These are phyloP conservation scores for Chrysolina oricalcia DNA, from an alignment of 2,888 invertebrate genomes.

Conservation along the genomic window DNA sequence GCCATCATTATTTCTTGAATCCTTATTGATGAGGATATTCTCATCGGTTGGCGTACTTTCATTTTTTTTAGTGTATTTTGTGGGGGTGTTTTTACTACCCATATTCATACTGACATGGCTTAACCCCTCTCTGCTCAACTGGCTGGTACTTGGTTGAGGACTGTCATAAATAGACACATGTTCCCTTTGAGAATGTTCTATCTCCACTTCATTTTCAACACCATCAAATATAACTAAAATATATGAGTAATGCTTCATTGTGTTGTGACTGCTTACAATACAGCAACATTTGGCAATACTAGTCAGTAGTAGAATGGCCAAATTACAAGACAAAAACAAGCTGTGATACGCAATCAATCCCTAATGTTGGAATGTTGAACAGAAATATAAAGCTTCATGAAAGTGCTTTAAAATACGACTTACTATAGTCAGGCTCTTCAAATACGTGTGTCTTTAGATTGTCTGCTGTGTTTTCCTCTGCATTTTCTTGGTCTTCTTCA, in stretches of 20 bases:
- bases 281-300: not conserved
- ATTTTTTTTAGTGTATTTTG: not conserved
- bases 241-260: not conserved
- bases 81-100: not conserved
- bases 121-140: not conserved
- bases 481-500: too few relatives aligned
- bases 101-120: conserved; percentile 1
- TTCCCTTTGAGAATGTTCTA: not conserved
- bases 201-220: not conserved
- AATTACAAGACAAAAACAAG: not conserved
- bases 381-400: not conserved
- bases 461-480: too few relatives aligned
- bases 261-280: not conserved
- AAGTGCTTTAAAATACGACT: not conserved
- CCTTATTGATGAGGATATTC: too few relatives aligned
- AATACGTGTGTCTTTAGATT: not conserved
- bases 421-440: not conserved
- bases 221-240: not conserved
- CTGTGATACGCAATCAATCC: not conserved
- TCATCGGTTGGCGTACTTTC: not conserved
- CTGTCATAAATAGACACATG: not conserved
- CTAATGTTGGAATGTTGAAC: not conserved
- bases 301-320: not conserved
- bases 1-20: too few relatives aligned
- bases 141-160: not conserved